Evolutionary conservation across 2,113 vertebrate species (phyloP).

Genomic region (Hippocampus barbouri): DNA sequence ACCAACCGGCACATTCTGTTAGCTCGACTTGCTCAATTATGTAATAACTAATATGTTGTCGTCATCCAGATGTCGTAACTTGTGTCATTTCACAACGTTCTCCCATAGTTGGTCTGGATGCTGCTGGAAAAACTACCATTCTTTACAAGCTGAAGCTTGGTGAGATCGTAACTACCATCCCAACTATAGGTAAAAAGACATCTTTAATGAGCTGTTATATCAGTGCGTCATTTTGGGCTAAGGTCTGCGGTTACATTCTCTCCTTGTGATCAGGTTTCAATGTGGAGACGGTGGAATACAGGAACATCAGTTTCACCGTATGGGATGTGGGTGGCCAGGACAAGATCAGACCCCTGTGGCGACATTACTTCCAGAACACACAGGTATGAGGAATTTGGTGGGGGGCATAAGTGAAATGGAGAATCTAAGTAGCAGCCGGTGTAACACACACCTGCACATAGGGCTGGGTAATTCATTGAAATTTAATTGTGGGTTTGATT

Average conservation of each 20-base stretch:
- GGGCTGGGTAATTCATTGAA: too few species aligned
- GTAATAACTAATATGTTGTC: not conserved
- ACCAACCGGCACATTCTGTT: not conserved
- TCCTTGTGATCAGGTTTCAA: conserved; percentile 79
- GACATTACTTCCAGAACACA: conserved; percentile 94
- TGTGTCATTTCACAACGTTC: not conserved
- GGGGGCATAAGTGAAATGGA: not conserved
- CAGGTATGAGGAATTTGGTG: conserved; percentile 70
- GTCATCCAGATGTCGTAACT: not conserved
- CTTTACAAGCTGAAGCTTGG: conserved; percentile 94
- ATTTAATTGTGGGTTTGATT: too few species aligned
- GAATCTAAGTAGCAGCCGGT: not conserved
- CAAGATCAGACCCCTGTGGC: conserved; percentile 92
- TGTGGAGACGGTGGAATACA: conserved; percentile 92
- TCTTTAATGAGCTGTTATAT: not conserved
- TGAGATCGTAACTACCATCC: conserved; percentile 94
- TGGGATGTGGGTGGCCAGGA: conserved; percentile 96
- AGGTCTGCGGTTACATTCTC: not conserved
- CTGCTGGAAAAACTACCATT: conserved; percentile 96
- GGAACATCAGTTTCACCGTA: conserved; percentile 93
- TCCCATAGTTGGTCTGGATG: conserved; percentile 85
- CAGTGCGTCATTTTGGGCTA: not conserved
- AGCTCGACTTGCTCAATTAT: not conserved
- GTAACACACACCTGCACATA: too few species aligned
- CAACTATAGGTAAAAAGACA: conserved; percentile 84